Conservation (phyloP, 2,888 invertebrate species). For the Ectemnius continuus region DNA sequence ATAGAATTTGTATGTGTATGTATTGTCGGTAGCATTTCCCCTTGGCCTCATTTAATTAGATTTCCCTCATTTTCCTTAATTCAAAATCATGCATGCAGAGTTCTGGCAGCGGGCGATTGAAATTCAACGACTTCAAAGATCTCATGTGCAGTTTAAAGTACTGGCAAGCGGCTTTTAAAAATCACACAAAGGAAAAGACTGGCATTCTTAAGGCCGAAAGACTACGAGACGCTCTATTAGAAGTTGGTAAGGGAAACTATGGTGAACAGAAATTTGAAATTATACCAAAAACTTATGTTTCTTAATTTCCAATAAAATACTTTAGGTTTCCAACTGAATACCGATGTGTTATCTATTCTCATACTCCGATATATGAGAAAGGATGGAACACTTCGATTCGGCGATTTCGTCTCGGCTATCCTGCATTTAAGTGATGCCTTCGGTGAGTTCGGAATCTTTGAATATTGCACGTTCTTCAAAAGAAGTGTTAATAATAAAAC, state of each 20-base stretch:
- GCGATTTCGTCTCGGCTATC: constrained; percentile 94
- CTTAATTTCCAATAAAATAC: too few relatives aligned
- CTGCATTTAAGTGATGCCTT: constrained; percentile 93
- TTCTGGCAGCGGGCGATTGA: constrained; percentile 88
- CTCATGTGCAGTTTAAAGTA: constrained; percentile 94
- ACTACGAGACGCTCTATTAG: constrained; percentile 88
- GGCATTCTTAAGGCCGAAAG: constrained; percentile 93
- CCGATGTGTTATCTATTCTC: constrained; percentile 89
- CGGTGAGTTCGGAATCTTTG: constrained; percentile 79
- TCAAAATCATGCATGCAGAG: constrained; percentile 78
- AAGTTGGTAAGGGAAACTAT: constrained; percentile 82
- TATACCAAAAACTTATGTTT: too few relatives aligned
- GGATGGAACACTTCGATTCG: constrained; percentile 93
- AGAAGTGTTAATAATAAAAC: constrained; percentile 3
- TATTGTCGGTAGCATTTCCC: constrained; percentile 80
- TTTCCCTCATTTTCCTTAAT: constrained; percentile 43
- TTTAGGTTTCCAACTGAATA: constrained; percentile 89
- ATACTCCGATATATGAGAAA: constrained; percentile 94
- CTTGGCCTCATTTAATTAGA: constrained; percentile 3
- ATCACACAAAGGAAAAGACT: constrained; percentile 93
- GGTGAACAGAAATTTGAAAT: background rate
- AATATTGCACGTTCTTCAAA: background rate
- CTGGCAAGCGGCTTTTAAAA: constrained; percentile 94
- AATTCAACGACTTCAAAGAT: constrained; percentile 92
- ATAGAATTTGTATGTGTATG: constrained; percentile 83